Percentiles rank a stretch among this genome's conserved stretches.
phyloP scores from a whole-genome alignment of 1,140 invertebrate species.

The Drosophila nikananu region DNA sequence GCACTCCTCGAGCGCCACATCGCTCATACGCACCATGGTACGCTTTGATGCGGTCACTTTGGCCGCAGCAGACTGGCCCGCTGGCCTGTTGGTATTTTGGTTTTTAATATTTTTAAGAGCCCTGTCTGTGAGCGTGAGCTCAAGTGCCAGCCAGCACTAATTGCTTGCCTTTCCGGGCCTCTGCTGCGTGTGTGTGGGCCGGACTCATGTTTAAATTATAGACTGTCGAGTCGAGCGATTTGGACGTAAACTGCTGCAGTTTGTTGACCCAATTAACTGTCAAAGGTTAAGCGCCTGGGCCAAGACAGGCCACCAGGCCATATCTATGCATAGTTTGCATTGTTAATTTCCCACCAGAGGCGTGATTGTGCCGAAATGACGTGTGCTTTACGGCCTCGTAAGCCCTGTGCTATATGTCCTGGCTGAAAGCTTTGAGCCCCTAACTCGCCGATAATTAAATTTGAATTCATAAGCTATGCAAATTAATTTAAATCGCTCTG shows the following conservation, averaged over 20 bases:
- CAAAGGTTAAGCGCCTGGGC: conserved; percentile 58
- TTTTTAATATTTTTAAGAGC: conserved; percentile 72
- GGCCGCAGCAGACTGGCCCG: conserved; percentile 33
- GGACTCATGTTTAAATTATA: conserved; percentile 67
- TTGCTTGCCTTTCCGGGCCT: conserved; percentile 30
- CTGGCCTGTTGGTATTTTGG: conserved; percentile 44
- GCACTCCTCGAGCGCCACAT: conserved; percentile 28
- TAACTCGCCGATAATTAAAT: conserved; percentile 21
- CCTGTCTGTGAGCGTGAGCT: conserved; percentile 26
- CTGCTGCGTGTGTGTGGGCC: not conserved
- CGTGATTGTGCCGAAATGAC: conserved; percentile 50
- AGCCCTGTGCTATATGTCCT: not conserved
- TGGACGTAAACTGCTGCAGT: conserved; percentile 48
- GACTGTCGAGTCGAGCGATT: conserved; percentile 64
- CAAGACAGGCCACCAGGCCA: conserved; percentile 17
- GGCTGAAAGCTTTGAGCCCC: conserved; percentile 3
- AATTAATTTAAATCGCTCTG: conserved; percentile 24
- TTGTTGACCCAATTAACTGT: conserved; percentile 74
- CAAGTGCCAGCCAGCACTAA: conserved; percentile 49
- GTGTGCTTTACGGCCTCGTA: conserved; percentile 27
- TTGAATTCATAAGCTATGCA: conserved; percentile 28
- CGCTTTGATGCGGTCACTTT: conserved; percentile 70
- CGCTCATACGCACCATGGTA: conserved; percentile 69
- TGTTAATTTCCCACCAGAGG: conserved; percentile 55
- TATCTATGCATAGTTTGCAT: conserved; percentile 64